Evolutionary conservation across 2,113 vertebrate species (phyloP), one percentile per base, ranked within the genome.

Genomic region (Malurus elegans): DNA sequence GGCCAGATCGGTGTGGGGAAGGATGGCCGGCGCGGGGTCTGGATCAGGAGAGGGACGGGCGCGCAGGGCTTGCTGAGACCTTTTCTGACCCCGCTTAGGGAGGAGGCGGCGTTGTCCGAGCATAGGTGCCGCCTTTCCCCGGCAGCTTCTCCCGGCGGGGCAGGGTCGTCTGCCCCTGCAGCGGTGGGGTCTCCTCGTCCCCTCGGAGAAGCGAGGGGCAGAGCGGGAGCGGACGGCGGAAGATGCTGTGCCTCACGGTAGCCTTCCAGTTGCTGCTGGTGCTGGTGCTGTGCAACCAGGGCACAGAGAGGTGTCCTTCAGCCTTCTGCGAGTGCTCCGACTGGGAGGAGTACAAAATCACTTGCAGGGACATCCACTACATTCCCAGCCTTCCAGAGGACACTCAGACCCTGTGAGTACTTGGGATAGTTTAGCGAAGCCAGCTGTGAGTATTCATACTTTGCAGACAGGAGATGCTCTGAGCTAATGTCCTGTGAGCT

Each of bases 371-470:
- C 57, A 97, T 99, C 64, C 97, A 98, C 78, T 96, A 92, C 90
- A 98, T 99, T 79, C 99, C 99, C 83, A 97, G 81, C 74, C 97
- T 99, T 8, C 99, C 99, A 5, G 93, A 94, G n/a, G 95, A 97
- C 92, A 99, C 99, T 8, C 98, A 99, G 96, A 98, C 97, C 6
- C 96, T 99, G 99, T 99, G 93, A 99, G 99, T 99, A 98, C 29
- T 8, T 9, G 72, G 26, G 18, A 12, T 12, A 28, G 9, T 36
- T 51, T 31, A 25, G 45, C 32, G 38, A 18, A 69, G 70, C 15
- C 4, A 1, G 23, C 20, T 51, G 58, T 8, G 42, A 54, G 20
- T 12, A 3, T 36, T 79, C 4, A 0, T n/a, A 1, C 14, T 66
- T 36, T 47, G 57, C 25, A 32, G 72, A 20, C 44, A 57, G 32